phyloP scores from a whole-genome alignment of 2,113 vertebrate species.

The Dendropsophus ebraccatus region DNA sequence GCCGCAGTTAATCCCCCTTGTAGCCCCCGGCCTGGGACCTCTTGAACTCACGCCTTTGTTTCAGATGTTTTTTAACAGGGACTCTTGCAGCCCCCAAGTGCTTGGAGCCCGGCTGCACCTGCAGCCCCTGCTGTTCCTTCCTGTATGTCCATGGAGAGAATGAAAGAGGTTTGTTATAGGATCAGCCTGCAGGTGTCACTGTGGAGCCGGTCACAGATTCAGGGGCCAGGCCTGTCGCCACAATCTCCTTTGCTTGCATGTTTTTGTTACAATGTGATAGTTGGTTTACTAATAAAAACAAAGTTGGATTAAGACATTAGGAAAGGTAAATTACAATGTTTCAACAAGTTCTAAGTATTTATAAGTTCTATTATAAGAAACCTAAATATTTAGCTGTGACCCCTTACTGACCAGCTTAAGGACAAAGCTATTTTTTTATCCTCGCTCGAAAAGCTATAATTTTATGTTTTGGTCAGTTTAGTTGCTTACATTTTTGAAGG shows the following conservation, averaged over 20 bases:
- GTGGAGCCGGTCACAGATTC: slow-evolving; percentile 61
- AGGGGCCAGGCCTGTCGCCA: slow-evolving; percentile 11
- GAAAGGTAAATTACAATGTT: too few relatives aligned
- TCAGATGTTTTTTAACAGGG: neutral
- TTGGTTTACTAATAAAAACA: too few relatives aligned
- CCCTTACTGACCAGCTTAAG: too few relatives aligned
- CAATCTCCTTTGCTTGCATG: neutral
- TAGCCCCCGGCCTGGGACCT: neutral
- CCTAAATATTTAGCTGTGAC: too few relatives aligned
- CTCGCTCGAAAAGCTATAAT: too few relatives aligned
- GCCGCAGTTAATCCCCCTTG: neutral
- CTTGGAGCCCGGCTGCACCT: neutral
- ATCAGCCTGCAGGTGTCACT: slow-evolving; percentile 66
- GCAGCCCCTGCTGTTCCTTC: neutral
- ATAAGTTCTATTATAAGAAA: too few relatives aligned
- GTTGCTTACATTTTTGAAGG: too few relatives aligned
- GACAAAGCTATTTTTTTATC: neutral
- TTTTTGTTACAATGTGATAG: too few relatives aligned
- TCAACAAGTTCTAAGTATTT: too few relatives aligned
- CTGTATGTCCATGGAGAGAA: neutral
- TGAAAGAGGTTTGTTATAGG: neutral
- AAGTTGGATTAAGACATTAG: too few relatives aligned
- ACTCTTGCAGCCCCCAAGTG: neutral
- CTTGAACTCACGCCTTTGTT: neutral
- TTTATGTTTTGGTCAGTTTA: too few relatives aligned